These are phyloP conservation scores for Ptychochromis oligacanthus DNA, from an alignment of 2,113 vertebrate genomes.

Conservation along the genomic window DNA sequence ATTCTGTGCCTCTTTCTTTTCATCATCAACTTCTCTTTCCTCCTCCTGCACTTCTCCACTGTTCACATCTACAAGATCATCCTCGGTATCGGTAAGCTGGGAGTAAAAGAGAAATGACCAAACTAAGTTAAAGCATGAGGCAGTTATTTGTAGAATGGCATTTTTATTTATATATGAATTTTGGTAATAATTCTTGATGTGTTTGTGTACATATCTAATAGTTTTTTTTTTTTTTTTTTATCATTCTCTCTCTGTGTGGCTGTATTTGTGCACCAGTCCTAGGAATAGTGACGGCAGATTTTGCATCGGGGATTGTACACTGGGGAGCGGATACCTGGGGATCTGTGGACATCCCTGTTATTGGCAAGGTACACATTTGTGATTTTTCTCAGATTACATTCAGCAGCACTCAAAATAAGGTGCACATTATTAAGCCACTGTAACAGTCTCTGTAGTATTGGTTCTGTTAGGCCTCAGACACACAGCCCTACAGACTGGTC, in stretches of 20 bases:
- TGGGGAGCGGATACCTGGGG: slow-evolving; percentile 86
- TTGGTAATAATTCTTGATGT: not conserved
- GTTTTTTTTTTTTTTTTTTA: not conserved
- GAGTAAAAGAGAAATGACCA: not conserved
- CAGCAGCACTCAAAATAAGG: not conserved
- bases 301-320: slow-evolving; percentile 83
- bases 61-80: slow-evolving; percentile 77
- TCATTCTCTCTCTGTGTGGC: not conserved
- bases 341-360: slow-evolving; percentile 88
- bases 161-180: not conserved
- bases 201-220: not conserved
- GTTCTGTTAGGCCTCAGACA: not conserved
- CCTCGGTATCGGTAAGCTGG: slow-evolving; percentile 63
- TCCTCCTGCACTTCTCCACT: slow-evolving; percentile 75
- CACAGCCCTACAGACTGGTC: not conserved
- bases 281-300: slow-evolving; percentile 86
- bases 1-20: slow-evolving; percentile 76
- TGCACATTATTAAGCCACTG: not conserved
- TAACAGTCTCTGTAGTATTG: not conserved
- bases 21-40: slow-evolving; percentile 74
- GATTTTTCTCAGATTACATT: not conserved
- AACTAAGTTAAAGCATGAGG: not conserved
- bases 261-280: slow-evolving; percentile 69
- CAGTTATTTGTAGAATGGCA: not conserved
- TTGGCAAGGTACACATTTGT: slow-evolving; percentile 82